These are phyloP conservation scores for Ptychobarbus kaznakovi DNA, from an alignment of 2,797 vertebrate species.

Conservation along the genomic window DNA sequence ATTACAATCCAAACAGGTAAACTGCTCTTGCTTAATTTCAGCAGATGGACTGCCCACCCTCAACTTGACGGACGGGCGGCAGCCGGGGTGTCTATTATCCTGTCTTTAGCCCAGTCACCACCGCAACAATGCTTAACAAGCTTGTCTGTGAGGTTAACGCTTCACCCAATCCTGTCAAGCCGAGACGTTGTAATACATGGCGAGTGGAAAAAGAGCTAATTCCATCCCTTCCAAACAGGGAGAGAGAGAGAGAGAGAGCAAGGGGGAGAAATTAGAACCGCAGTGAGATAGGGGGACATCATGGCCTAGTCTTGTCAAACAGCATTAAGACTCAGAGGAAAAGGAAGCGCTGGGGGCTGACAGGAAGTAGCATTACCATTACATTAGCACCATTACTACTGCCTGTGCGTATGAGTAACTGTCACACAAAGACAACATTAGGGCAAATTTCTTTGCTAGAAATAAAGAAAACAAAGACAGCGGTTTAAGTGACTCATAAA, in stretches of 20 bases:
- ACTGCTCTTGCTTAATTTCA: constrained; percentile 71
- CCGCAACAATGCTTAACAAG: constrained; percentile 50
- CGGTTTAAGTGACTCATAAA: neutral
- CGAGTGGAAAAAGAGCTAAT: constrained; percentile 61
- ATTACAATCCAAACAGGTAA: constrained; percentile 51
- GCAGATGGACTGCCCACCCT: constrained; percentile 70
- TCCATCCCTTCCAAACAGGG: constrained; percentile 38
- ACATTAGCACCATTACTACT: constrained; percentile 17
- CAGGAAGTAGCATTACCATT: constrained; percentile 45
- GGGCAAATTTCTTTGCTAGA: neutral
- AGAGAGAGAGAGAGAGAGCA: constrained; percentile 30
- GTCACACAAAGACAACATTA: constrained; percentile 37
- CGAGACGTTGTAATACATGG: constrained; percentile 37
- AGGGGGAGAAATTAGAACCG: constrained; percentile 52
- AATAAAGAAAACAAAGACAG: neutral
- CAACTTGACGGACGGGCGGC: constrained; percentile 52
- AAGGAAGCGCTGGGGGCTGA: constrained; percentile 51
- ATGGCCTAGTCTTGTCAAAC: constrained; percentile 66
- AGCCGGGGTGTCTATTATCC: constrained; percentile 44
- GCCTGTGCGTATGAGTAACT: constrained; percentile 35
- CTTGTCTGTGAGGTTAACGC: constrained; percentile 44
- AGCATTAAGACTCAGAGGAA: constrained; percentile 56
- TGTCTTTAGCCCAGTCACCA: constrained; percentile 53
- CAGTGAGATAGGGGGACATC: constrained; percentile 63
- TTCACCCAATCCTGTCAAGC: constrained; percentile 46